Evolutionary conservation across 37 sponge, comb jelly and placozoan species (phyloP).

Genomic region (Geodia barretti): DNA sequence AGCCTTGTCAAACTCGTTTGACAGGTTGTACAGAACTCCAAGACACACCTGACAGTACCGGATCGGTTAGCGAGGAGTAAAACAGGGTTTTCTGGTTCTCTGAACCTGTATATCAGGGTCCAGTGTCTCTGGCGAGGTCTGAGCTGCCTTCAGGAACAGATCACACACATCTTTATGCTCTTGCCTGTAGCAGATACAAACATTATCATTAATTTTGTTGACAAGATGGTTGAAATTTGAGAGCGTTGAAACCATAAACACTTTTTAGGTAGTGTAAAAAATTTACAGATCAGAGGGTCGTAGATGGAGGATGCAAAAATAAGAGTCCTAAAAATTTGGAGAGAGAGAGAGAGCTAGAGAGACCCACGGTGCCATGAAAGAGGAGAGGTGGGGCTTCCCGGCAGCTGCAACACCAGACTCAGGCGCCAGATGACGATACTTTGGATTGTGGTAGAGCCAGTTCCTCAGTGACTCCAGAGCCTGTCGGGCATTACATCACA

Average conservation of each 20-base stretch:
- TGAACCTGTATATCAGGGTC: slow-evolving; percentile 77
- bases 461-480: slow-evolving; percentile 41
- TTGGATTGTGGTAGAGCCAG: slow-evolving; percentile 52
- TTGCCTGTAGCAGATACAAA: slow-evolving; percentile 32
- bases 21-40: slow-evolving; percentile 83
- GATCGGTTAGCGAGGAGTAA: no score
- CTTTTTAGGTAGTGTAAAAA: no score
- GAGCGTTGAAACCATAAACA: no score
- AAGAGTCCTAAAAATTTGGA: no score
- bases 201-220: not conserved
- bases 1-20: slow-evolving; percentile 85
- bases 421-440: slow-evolving; percentile 22
- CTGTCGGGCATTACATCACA: slow-evolving; percentile 2
- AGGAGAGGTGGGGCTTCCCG: slow-evolving; percentile 6
- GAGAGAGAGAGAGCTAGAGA: no score
- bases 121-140: slow-evolving; percentile 51
- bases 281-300: no score
- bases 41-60: slow-evolving; percentile 75
- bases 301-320: no score
- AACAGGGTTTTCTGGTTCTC: not conserved
- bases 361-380: slow-evolving; percentile 32
- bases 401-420: not conserved
- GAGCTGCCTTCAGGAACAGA: slow-evolving; percentile 75
- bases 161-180: slow-evolving; percentile 43
- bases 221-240: not conserved